These are phyloP conservation scores for Amitus sp. DNA, from an alignment of 2,888 invertebrate genomes.

Conservation along the genomic window DNA sequence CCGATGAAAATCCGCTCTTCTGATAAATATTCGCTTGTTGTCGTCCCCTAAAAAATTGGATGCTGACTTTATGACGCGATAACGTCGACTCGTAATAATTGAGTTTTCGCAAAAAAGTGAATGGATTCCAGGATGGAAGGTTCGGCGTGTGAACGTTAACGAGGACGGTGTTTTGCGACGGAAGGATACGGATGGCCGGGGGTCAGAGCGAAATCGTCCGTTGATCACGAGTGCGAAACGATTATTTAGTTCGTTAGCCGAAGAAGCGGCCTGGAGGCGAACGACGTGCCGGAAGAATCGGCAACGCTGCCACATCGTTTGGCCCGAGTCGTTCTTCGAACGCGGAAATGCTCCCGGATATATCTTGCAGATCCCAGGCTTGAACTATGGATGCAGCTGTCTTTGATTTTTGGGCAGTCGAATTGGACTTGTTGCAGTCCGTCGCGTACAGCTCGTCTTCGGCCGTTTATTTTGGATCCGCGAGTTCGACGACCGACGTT, in stretches of 20 bases:
- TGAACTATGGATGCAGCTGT: conserved; percentile 1
- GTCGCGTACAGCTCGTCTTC: conserved; percentile 35
- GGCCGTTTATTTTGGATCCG: conserved; percentile 43
- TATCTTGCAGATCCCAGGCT: not conserved
- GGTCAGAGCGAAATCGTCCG: conserved; percentile 50
- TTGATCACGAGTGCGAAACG: conserved; percentile 46
- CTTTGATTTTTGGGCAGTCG: conserved; percentile 17
- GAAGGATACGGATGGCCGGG: conserved; percentile 50
- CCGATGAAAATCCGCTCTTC: too few relatives aligned
- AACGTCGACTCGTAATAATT: too few relatives aligned
- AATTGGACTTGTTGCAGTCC: conserved; percentile 33
- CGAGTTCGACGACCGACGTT: conserved; percentile 36
- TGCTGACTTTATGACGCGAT: too few relatives aligned
- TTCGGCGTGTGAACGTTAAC: conserved; percentile 41
- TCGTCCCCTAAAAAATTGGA: too few relatives aligned
- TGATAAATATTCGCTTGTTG: not conserved
- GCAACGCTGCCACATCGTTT: conserved; percentile 32
- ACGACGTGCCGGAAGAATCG: conserved; percentile 50
- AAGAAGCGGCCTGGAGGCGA: conserved; percentile 42
- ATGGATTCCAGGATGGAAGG: conserved; percentile 18
- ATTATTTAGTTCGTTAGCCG: conserved; percentile 51
- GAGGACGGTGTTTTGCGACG: conserved; percentile 48
- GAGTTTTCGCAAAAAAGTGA: conserved; percentile 10
- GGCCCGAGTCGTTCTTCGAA: conserved; percentile 34
- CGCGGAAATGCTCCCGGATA: not conserved